Base-by-base conservation (phyloP, 1,140 invertebrate genomes). In the Solenopsis invicta region DNA sequence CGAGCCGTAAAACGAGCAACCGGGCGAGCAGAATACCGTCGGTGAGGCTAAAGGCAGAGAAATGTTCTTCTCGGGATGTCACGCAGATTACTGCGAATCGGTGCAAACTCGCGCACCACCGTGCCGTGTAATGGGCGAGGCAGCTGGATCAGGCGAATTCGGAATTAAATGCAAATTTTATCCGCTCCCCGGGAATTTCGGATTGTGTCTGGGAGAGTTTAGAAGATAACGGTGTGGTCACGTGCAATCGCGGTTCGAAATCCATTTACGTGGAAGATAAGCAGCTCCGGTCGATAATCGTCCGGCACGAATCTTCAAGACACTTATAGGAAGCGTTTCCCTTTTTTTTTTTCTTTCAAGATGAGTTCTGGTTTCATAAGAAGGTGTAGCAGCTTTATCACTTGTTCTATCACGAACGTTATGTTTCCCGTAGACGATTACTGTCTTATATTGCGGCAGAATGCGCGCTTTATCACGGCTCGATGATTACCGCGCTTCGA, bases 81-180 rank as follows among this genome's bases (percentile, higher is more conserved):
- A n/a, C 21, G 34, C 66, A 1, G 16, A 29, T 29, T 56, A 21
- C 67, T 48, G 67, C 37, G 66, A 59, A 81, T 72, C 24, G 12
- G 41, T 61, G 71, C 21, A 48, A 74, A 82, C 37, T 45, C 56
- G 56, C 37, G 48, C 62, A 45, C 24, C 41, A 50, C 29, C n/a
- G 64, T 78, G 29, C 64, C 64, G 77, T 62, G 66, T 69, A 86
- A 86, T 45, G 59, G 50, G n/a, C 18, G 59, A 24, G 12, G 41
- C 52, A 29, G 29, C 29, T 29, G 61, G 78, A 82, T 82, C 74
- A 87, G 78, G 59, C 78, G 78, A 45, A 87, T 82, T 41, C 37
- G 24, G 85, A 52, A 86, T 69, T 69, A 69, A 21, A 87, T 87
- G 78, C 85, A 87, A 87, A 87, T 87, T 82, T 82, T 52, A 74